Evolutionary conservation across 1,140 invertebrate species (phyloP), one percentile per base, ranked within the genome.

Genomic region (Maniola jurtina): DNA sequence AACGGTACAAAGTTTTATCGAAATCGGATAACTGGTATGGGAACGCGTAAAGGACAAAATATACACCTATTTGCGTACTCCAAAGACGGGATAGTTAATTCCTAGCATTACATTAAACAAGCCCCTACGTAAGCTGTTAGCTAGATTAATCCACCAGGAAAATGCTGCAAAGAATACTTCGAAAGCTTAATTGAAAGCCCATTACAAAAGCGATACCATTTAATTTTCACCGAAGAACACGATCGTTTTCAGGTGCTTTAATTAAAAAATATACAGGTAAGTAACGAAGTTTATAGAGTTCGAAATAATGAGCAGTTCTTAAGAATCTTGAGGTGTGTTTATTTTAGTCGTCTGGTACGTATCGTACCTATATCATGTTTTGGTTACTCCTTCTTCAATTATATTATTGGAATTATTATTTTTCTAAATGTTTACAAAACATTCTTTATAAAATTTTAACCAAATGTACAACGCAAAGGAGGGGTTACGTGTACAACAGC

Each of bases 241-340:
- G 38, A 55, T 55, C 52, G 52, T 42, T 63, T 63, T 54, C 48
- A 55, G 36, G 48, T 36, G 15, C 6, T 40, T 33, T 63, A 55
- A 55, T 55, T 63, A 42, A 63, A 25, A 63, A 63, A 63, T 55
- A 55, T n/a, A 15, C 55, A 50, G 33, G 59, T 61, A 63, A 55
- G 59, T 61, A 63, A 55, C 50, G 61, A 55, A 50, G 60, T 61
- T 52, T 14, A 16, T 55, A 36, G 40, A 68, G 70, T 66, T 68
- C 57, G 40, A 55, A 52, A 45, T 64, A 66, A 73, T 61, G 52
- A 62, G 64, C 59, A 70, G 64, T 69, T 16, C 63, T 58, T 64
- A 48, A 58, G 55, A 38, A 34, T 50, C 50, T 64, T 16, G 11
- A 52, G 36, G 45, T 61, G 54, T 54, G 57, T 34, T 36, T 34